Evolutionary conservation across 2,113 vertebrate species (phyloP).

Genomic region (Oreotragus oreotragus): DNA sequence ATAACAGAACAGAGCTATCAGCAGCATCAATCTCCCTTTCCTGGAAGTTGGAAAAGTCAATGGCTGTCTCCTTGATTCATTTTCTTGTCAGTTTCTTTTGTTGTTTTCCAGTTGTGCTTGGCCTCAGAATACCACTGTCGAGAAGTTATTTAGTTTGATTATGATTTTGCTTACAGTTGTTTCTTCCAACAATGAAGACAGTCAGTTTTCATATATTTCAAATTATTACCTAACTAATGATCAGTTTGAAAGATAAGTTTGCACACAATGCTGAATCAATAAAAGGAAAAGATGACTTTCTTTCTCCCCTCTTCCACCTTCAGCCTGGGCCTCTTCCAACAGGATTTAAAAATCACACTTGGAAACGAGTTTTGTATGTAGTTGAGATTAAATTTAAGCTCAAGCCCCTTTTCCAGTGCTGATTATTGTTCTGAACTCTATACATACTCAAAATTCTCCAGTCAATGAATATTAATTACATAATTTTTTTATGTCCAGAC

Average conservation of each 20-base stretch:
- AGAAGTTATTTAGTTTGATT: background rate
- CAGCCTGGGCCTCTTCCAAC: background rate
- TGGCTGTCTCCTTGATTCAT: background rate
- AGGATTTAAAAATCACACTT: background rate
- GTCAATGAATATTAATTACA: background rate
- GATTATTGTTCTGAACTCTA: background rate
- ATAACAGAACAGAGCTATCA: background rate
- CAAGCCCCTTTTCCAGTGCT: background rate
- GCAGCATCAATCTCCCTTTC: background rate
- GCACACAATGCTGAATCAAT: background rate
- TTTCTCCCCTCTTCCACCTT: background rate
- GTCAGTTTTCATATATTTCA: background rate
- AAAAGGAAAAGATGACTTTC: background rate
- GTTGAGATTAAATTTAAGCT: background rate
- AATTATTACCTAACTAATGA: background rate
- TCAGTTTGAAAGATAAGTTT: background rate
- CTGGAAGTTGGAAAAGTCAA: background rate
- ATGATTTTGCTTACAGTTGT: background rate
- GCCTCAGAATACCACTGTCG: background rate
- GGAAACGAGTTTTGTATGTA: background rate
- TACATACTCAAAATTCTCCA: background rate
- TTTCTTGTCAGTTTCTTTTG: background rate
- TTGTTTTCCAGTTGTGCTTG: constrained; percentile 6
- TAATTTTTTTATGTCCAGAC: background rate
- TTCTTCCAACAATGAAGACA: background rate